Conservation (phyloP, 2,797 vertebrate species). For the Anas capensis region DNA sequence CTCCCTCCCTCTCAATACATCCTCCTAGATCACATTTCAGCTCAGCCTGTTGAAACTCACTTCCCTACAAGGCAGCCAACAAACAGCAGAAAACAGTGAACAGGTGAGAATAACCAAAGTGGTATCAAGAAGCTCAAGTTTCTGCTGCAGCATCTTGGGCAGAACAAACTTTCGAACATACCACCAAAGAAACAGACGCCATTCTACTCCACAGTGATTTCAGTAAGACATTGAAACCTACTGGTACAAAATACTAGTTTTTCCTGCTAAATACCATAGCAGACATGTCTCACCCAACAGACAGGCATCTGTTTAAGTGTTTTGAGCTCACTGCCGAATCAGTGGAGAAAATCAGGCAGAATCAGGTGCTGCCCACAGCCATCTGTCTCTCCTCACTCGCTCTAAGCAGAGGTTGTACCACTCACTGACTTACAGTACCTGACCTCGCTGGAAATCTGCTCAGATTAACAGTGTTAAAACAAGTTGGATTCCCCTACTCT, state of each 20-base stretch:
- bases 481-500: neutral
- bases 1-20: neutral
- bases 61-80: neutral
- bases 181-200: neutral
- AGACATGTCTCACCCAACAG: neutral
- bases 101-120: neutral
- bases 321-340: neutral
- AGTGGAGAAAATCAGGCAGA: neutral
- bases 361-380: neutral
- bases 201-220: neutral
- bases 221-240: neutral
- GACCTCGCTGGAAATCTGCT: neutral
- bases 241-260: constrained; percentile 37
- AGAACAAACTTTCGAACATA: neutral
- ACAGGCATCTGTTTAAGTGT: neutral
- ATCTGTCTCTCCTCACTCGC: neutral
- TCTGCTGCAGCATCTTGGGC: neutral
- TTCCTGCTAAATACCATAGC: constrained; percentile 26
- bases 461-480: neutral
- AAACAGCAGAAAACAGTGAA: neutral
- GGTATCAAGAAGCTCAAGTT: neutral
- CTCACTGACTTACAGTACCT: neutral
- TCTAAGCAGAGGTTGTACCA: neutral
- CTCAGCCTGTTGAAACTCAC: neutral
- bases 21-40: neutral